A percentile compares a stretch with the other conserved stretches of the same genome.
Conservation (phyloP, 2,113 vertebrate genomes). For the Coptodon rendalli region DNA sequence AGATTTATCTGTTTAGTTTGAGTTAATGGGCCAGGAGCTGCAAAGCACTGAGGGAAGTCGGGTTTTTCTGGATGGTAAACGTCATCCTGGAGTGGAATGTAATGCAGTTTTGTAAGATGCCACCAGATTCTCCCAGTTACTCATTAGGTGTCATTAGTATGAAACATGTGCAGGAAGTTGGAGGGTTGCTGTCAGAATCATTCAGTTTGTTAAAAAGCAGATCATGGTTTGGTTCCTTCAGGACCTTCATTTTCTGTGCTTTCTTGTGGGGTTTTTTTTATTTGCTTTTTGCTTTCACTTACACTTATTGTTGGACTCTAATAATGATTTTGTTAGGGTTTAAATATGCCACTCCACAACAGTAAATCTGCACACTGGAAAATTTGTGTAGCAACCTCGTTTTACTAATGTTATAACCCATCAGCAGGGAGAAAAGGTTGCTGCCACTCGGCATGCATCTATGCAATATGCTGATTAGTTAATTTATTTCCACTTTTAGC, state of each 20-base stretch:
- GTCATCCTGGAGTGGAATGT: neutral
- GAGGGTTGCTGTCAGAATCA: neutral
- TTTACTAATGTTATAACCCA: neutral
- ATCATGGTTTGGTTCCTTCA: neutral
- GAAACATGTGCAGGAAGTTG: neutral
- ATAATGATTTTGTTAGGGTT: neutral
- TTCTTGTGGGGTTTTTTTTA: neutral
- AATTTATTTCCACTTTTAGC: accelerated
- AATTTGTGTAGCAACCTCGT: neutral
- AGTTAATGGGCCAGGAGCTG: neutral
- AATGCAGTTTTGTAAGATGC: neutral
- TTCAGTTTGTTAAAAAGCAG: neutral
- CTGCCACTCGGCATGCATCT: accelerated
- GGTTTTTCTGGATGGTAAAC: neutral
- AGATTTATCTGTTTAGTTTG: neutral
- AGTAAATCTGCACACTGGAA: neutral
- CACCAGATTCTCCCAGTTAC: neutral
- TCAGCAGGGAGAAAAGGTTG: neutral
- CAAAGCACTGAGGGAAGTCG: neutral
- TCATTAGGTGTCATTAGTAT: accelerated
- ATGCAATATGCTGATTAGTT: neutral
- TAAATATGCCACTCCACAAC: accelerated
- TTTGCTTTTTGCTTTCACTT: neutral
- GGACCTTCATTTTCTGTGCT: neutral
- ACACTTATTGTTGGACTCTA: neutral